Evolutionary conservation across 1,140 invertebrate species (phyloP).

Genomic region (Anthonomus grandis): DNA sequence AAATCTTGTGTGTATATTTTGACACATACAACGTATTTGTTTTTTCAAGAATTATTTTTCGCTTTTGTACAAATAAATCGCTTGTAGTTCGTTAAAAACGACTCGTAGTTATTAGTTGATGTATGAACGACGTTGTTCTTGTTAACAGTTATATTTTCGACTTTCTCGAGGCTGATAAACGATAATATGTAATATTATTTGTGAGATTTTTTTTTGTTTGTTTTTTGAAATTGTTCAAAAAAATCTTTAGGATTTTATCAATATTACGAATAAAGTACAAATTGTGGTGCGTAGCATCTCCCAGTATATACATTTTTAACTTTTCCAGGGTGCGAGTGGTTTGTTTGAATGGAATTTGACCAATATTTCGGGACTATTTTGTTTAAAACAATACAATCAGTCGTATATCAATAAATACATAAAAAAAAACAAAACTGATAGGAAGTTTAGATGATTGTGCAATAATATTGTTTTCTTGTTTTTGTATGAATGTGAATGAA

Average conservation of each 20-base stretch:
- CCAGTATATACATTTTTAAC: slow-evolving; percentile 25
- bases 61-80: slow-evolving; percentile 31
- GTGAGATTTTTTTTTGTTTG: background rate
- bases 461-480: too few species aligned
- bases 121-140: slow-evolving; percentile 29
- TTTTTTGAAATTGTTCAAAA: background rate
- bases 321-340: slow-evolving; percentile 2
- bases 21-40: too few species aligned
- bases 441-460: background rate
- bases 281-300: slow-evolving; percentile 31
- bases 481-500: too few species aligned
- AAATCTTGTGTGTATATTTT: slow-evolving; percentile 2
- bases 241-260: slow-evolving; percentile 29
- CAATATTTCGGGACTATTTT: slow-evolving; percentile 23
- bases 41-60: too few species aligned
- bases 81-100: slow-evolving; percentile 27
- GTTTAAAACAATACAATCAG: background rate
- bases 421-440: background rate
- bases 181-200: slow-evolving; percentile 4
- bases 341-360: slow-evolving; percentile 7
- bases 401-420: background rate
- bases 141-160: slow-evolving; percentile 28
- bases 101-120: slow-evolving; percentile 27
- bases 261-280: slow-evolving; percentile 37
- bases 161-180: slow-evolving; percentile 6